Conservation (phyloP, 2,888 invertebrate genomes). For the Morinoia aosen region DNA sequence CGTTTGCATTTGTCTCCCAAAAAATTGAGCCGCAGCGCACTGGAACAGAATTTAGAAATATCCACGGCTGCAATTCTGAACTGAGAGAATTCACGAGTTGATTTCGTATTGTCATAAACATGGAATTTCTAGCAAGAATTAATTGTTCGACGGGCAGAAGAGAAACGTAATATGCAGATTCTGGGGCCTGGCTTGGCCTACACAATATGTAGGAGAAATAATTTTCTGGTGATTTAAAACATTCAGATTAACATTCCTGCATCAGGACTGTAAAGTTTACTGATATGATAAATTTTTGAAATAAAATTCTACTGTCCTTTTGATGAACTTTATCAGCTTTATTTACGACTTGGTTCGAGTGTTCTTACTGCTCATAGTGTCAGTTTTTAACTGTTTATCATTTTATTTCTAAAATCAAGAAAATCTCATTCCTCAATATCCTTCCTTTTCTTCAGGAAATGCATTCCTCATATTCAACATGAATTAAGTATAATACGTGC, state of each 20-base stretch:
- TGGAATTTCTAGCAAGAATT: neutral
- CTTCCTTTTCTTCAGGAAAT: too few species aligned
- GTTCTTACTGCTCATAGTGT: neutral
- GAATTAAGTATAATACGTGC: too few species aligned
- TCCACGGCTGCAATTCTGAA: constrained; percentile 9
- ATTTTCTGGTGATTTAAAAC: neutral
- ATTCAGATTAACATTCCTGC: neutral
- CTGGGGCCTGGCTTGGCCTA: neutral
- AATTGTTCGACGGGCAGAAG: neutral
- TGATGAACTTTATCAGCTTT: too few species aligned
- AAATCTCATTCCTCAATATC: too few species aligned
- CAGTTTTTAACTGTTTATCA: neutral
- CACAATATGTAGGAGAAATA: neutral
- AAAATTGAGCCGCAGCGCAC: neutral
- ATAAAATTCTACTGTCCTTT: too few species aligned
- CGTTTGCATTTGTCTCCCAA: neutral
- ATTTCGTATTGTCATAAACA: constrained; percentile 28
- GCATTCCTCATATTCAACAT: too few species aligned
- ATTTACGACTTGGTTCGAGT: too few species aligned
- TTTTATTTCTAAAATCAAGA: too few species aligned
- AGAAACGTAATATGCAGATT: neutral
- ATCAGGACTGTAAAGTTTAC: neutral
- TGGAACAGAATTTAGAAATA: constrained; percentile 28
- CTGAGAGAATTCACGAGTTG: constrained; percentile 19
- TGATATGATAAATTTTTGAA: neutral